These are phyloP conservation scores for Agonopterix arenella DNA, from an alignment of 2,888 invertebrate species.

Conservation along the genomic window DNA sequence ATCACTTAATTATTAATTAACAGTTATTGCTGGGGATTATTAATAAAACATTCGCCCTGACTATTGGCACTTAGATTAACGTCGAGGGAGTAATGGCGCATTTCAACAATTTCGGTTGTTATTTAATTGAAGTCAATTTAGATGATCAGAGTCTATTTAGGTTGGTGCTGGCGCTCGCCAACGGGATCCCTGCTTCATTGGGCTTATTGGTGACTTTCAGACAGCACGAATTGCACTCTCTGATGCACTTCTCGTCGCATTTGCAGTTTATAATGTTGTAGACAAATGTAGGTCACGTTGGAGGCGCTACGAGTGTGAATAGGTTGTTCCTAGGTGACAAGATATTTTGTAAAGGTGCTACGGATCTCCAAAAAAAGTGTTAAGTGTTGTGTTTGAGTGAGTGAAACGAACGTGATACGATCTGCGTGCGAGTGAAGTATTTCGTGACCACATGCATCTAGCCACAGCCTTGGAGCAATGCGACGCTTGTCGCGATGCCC, in stretches of 20 bases:
- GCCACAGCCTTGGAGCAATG: background rate
- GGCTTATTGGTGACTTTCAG: conserved; percentile 77
- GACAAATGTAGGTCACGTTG: too few species aligned
- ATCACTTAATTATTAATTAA: conserved; percentile 73
- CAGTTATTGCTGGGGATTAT: conserved; percentile 66
- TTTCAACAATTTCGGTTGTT: conserved; percentile 78
- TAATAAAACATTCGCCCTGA: conserved; percentile 74
- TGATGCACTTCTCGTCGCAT: conserved; percentile 69
- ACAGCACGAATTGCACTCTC: conserved; percentile 75
- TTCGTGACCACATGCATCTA: too few species aligned
- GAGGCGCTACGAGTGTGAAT: too few species aligned
- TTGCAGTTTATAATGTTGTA: conserved; percentile 32
- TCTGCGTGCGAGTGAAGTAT: too few species aligned
- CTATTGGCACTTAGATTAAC: conserved; percentile 77
- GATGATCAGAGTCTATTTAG: conserved; percentile 78
- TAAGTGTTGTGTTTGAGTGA: too few species aligned
- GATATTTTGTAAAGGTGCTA: too few species aligned
- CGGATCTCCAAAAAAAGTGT: too few species aligned
- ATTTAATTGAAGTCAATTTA: conserved; percentile 78
- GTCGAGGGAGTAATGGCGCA: conserved; percentile 76
- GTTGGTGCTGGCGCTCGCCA: conserved; percentile 75
- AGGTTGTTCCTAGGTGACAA: too few species aligned
- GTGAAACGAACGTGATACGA: too few species aligned
- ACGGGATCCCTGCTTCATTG: conserved; percentile 76
- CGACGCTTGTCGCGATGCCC: background rate